These are phyloP conservation scores for Spilarctia lutea DNA, from an alignment of 2,888 invertebrate species.

Conservation along the genomic window DNA sequence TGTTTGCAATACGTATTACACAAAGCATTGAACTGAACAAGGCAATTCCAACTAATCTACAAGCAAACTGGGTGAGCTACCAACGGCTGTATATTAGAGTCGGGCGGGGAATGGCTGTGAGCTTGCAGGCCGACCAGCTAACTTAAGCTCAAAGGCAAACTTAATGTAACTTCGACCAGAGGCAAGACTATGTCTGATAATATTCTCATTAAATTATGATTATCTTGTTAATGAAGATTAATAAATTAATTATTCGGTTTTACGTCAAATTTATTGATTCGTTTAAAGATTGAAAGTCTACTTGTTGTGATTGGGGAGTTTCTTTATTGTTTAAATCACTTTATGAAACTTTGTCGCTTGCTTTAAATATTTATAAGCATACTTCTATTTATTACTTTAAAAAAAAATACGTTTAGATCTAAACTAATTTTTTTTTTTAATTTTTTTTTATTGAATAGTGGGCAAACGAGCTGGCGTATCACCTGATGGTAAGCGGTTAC, in stretches of 20 bases:
- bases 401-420: too few relatives aligned
- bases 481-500: too few relatives aligned
- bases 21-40: slow-evolving; percentile 65
- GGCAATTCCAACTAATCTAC: slow-evolving; percentile 69
- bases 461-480: too few relatives aligned
- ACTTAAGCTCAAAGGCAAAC: slow-evolving; percentile 71
- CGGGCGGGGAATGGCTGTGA: slow-evolving; percentile 56
- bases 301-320: not conserved
- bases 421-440: too few relatives aligned
- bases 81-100: slow-evolving; percentile 36
- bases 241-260: slow-evolving; percentile 3
- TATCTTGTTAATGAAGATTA: slow-evolving; percentile 1
- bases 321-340: not conserved
- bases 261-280: not conserved
- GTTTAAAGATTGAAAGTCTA: not conserved
- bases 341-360: not conserved
- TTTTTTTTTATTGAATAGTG: too few relatives aligned
- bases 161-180: slow-evolving; percentile 67
- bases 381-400: not conserved
- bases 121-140: slow-evolving; percentile 55
- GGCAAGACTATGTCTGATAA: slow-evolving; percentile 59
- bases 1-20: slow-evolving; percentile 68
- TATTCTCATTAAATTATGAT: slow-evolving; percentile 53
- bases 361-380: not conserved
- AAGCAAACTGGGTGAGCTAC: slow-evolving; percentile 56